Evolutionary conservation across 2,113 vertebrate genomes (phyloP).

Genomic region (Stigmatopora nigra): DNA sequence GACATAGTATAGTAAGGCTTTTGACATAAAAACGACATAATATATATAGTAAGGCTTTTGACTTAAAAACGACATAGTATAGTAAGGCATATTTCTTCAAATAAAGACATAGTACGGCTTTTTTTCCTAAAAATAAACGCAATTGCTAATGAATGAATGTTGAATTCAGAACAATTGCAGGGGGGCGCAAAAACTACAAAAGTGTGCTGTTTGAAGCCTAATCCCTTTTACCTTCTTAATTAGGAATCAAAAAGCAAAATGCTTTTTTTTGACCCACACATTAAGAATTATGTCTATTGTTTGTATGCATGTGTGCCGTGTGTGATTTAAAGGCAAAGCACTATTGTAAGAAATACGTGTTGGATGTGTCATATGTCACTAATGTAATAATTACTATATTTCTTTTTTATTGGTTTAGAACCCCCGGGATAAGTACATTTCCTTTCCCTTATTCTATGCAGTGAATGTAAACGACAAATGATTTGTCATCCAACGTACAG

Average conservation of each 20-base stretch:
- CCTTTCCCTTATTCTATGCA: background rate
- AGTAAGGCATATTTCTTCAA: too few relatives aligned
- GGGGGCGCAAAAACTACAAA: slow-evolving; percentile 35
- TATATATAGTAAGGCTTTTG: too few relatives aligned
- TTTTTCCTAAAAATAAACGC: too few relatives aligned
- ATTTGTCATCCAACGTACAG: slow-evolving; percentile 1
- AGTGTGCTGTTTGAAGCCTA: slow-evolving; percentile 58
- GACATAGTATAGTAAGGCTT: too few relatives aligned
- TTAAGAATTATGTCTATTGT: slow-evolving; percentile 23
- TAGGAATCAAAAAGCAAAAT: slow-evolving; percentile 62
- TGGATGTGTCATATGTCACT: too few relatives aligned
- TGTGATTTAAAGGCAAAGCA: slow-evolving; percentile 34
- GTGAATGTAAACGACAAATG: background rate
- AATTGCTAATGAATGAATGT: slow-evolving; percentile 35
- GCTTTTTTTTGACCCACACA: slow-evolving; percentile 57
- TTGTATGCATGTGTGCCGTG: slow-evolving; percentile 40
- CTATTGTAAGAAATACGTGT: slow-evolving; percentile 7
- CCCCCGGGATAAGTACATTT: background rate
- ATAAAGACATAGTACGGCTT: too few relatives aligned
- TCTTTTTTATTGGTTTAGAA: too few relatives aligned
- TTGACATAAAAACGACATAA: too few relatives aligned
- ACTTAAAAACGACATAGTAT: too few relatives aligned
- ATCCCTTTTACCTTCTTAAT: slow-evolving; percentile 69
- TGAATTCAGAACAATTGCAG: slow-evolving; percentile 35
- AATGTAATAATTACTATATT: too few relatives aligned